Evolutionary conservation across 2,888 invertebrate species (phyloP), one percentile per base, ranked within the genome.

Genomic region (Rutpela maculata): DNA sequence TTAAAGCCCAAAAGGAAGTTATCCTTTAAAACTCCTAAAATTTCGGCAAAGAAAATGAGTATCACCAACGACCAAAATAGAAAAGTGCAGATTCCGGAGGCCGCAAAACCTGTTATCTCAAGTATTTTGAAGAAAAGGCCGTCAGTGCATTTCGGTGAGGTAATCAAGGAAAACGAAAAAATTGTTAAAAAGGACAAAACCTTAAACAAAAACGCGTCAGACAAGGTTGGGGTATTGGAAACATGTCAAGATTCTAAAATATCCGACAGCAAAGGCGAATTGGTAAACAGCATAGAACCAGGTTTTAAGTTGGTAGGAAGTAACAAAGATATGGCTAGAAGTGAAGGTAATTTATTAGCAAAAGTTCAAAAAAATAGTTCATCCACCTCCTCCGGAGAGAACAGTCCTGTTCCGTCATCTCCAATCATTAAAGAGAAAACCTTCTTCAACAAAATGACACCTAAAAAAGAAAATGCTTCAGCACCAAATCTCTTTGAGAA

Each of bases 91-190:
- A 50, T 85, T 22, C 85, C 87, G 9, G 80, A 82, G 76, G 60
- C 82, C 0, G 82, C 85, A 79, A 79, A 80, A 22, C 78, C 80
- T 62, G 67, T 88, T 4, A 72, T 88, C 22, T 82, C 85, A 4
- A 84, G 86, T 71, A 81, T 87, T 71, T 80, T 87, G 35, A 84
- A 82, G 26, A 87, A 85, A 72, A 83, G 84, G 56, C 81, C 82
- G 59, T 82, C 78, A 10, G 81, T 74, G 1, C 81, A 78, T 26
- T 31, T 78, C 15, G 82, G 83, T 9, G 60, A 81, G 17, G 70
- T 81, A 66, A 67, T 82, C 6, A 78, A 86, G 76, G 83, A 83
- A 35, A 81, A 80, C 9, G 77, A 80, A 7, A 75, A 80, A 77
- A 59, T 55, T 10, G 31, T 62, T 22, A 77, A 66, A 50, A 18